These are phyloP conservation scores for Labia minor DNA, from an alignment of 2,888 invertebrate species.

Conservation along the genomic window DNA sequence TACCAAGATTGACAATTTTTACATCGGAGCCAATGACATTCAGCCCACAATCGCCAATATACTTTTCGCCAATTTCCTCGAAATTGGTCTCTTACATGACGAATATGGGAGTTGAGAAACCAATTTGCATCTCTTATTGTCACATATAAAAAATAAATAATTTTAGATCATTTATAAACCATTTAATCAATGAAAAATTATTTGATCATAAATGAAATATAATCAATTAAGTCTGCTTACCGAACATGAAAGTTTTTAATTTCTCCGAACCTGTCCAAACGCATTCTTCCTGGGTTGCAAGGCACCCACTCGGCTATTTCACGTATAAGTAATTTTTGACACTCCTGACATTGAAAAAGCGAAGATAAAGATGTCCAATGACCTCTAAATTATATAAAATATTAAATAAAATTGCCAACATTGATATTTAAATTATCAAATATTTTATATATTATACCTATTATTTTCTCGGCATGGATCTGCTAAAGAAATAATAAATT, in stretches of 20 bases:
- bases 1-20: slow-evolving; percentile 65
- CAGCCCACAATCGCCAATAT: slow-evolving; percentile 90
- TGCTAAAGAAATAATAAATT: slow-evolving; percentile 64
- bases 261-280: slow-evolving; percentile 60
- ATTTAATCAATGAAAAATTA: too few relatives aligned
- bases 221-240: slow-evolving; percentile 37
- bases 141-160: not conserved
- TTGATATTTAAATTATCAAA: too few relatives aligned
- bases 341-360: slow-evolving; percentile 59
- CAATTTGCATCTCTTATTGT: slow-evolving; percentile 63
- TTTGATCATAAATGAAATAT: slow-evolving; percentile 13
- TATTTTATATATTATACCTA: too few relatives aligned
- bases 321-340: slow-evolving; percentile 60
- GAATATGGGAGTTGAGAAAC: slow-evolving; percentile 70
- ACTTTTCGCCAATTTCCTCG: slow-evolving; percentile 75
- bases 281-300: slow-evolving; percentile 60
- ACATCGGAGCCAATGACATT: slow-evolving; percentile 77
- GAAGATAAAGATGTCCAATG: slow-evolving; percentile 71
- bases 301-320: slow-evolving; percentile 59
- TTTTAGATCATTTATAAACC: too few relatives aligned
- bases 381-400: slow-evolving; percentile 41
- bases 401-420: too few relatives aligned
- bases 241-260: slow-evolving; percentile 58
- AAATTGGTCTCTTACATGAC: slow-evolving; percentile 62
- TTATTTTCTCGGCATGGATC: slow-evolving; percentile 63